Percentiles rank a stretch among this genome's conserved stretches.
Conservation (phyloP, 2,113 vertebrate species). For the Dipodomys spectabilis region DNA sequence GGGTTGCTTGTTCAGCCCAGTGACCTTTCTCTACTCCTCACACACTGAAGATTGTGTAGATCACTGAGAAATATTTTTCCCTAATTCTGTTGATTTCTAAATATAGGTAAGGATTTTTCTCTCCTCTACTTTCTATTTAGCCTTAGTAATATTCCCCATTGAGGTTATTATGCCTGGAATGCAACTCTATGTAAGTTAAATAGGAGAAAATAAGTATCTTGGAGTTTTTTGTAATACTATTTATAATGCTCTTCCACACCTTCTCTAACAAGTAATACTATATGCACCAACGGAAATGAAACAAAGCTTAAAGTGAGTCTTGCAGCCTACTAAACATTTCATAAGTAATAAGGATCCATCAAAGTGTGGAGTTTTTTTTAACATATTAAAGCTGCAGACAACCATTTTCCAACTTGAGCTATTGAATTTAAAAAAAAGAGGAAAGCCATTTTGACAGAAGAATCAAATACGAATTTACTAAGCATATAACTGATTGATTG, state of each 20-base stretch:
- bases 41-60: conserved; percentile 74
- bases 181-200: conserved; percentile 76
- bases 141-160: conserved; percentile 71
- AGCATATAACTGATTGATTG: conserved; percentile 74
- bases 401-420: conserved; percentile 76
- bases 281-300: conserved; percentile 81
- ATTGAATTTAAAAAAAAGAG: conserved; percentile 53
- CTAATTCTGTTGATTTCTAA: conserved; percentile 75
- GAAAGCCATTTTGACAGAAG: conserved; percentile 66
- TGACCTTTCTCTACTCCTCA: conserved; percentile 81
- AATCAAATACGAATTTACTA: conserved; percentile 80
- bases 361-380: conserved; percentile 78
- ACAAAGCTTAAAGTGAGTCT: conserved; percentile 79
- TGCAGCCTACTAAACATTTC: conserved; percentile 86
- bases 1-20: conserved; percentile 70
- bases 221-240: conserved; percentile 80
- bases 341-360: conserved; percentile 84
- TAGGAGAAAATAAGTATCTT: conserved; percentile 59
- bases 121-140: conserved; percentile 33
- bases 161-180: conserved; percentile 78
- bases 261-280: conserved; percentile 79
- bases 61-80: conserved; percentile 25
- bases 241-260: conserved; percentile 81
- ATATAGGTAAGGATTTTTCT: conserved; percentile 40
- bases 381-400: conserved; percentile 79